Conservation (phyloP, 1,140 invertebrate species). For the Tetramorium alpestre region DNA sequence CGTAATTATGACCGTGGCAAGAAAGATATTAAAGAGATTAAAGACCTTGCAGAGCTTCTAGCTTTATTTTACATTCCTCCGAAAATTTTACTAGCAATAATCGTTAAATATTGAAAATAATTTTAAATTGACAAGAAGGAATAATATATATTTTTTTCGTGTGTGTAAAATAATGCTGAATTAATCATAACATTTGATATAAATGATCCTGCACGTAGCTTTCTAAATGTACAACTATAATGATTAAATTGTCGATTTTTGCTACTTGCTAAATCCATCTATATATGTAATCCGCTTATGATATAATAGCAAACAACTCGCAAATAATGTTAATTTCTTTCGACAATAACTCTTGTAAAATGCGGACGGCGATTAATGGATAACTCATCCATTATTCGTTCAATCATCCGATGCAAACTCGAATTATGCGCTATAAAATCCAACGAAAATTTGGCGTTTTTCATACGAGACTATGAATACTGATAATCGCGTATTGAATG, state of each 20-base stretch:
- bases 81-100: neutral
- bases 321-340: constrained; percentile 24
- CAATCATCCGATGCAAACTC: constrained; percentile 1
- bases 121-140: neutral
- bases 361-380: neutral
- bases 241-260: neutral
- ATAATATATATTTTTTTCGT: neutral
- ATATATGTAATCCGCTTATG: neutral
- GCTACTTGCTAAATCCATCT: neutral
- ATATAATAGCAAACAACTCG: constrained; percentile 5
- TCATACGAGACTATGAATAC: constrained; percentile 8
- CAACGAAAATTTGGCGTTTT: constrained; percentile 10
- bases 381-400: constrained; percentile 27
- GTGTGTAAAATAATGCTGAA: neutral
- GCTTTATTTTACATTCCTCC: neutral
- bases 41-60: neutral
- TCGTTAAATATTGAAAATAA: neutral
- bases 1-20: constrained; percentile 28
- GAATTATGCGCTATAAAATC: neutral
- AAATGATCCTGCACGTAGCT: neutral
- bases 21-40: constrained; percentile 21
- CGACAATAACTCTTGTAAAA: constrained; percentile 6
- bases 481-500: constrained; percentile 31
- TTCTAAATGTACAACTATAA: neutral
- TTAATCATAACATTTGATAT: neutral